phyloP scores from a whole-genome alignment of 1,140 invertebrate genomes.

The Globodera ellingtonae region DNA sequence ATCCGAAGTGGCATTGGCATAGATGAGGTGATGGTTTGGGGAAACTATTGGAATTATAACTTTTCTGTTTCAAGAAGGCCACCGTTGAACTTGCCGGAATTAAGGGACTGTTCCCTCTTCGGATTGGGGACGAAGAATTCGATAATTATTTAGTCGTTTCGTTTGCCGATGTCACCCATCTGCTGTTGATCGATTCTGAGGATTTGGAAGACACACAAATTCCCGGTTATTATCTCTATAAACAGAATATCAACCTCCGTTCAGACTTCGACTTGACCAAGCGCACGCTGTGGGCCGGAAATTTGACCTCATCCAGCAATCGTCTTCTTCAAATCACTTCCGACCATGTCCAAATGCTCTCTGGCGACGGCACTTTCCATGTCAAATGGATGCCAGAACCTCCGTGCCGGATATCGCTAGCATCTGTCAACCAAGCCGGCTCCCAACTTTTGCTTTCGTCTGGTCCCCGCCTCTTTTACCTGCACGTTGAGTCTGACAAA shows the following conservation, averaged over 20 bases:
- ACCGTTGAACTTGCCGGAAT: slow-evolving; percentile 94
- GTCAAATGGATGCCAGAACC: neutral
- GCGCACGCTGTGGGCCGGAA: slow-evolving; percentile 90
- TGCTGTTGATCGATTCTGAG: slow-evolving; percentile 84
- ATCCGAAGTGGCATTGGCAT: slow-evolving; percentile 97
- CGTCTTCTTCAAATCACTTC: slow-evolving; percentile 83
- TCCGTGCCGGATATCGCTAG: slow-evolving; percentile 33
- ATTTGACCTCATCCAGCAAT: slow-evolving; percentile 75
- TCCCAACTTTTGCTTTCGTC: slow-evolving; percentile 84
- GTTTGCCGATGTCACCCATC: slow-evolving; percentile 65
- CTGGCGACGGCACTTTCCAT: slow-evolving; percentile 31
- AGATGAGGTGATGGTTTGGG: slow-evolving; percentile 73
- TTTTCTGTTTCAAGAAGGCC: slow-evolving; percentile 72
- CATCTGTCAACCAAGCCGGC: slow-evolving; percentile 73
- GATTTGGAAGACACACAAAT: slow-evolving; percentile 94
- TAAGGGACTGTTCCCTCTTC: slow-evolving; percentile 72
- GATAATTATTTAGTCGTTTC: slow-evolving; percentile 61
- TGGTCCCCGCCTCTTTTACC: slow-evolving; percentile 83
- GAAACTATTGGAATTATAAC: neutral
- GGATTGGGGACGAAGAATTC: slow-evolving; percentile 31
- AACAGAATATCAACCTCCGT: slow-evolving; percentile 21
- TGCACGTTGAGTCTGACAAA: slow-evolving; percentile 76
- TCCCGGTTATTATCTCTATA: slow-evolving; percentile 67
- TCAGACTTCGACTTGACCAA: slow-evolving; percentile 78
- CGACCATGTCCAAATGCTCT: slow-evolving; percentile 68